Evolutionary conservation across 1,140 invertebrate species (phyloP), one percentile per base, ranked within the genome.

Genomic region (Cotesia glomerata): DNA sequence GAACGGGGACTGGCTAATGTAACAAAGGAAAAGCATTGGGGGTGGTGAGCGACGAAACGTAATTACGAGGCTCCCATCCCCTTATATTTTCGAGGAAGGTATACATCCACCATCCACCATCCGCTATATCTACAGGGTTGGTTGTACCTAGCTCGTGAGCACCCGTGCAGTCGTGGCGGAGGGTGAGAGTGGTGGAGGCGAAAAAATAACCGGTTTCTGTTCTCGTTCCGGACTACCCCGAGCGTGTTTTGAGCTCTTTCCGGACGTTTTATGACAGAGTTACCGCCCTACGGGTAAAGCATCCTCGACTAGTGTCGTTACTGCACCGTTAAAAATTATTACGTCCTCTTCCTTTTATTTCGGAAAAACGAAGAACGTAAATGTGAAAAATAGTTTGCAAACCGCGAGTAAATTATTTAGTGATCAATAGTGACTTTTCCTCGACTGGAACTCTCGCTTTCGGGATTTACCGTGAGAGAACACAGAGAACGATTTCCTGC

Each of bases 31-130:
- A 77, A 75, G 61, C 74, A 73, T 64, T 35, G 69, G 58, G 64
- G 76, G 73, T 73, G 79, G 74, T 71, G 79, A 78, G 74, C 73
- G 79, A 78, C 75, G 73, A 81, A 82, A 80, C 77, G 79, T 80
- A 81, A 82, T 82, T 82, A 81, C 76, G 72, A 49, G 71, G 26
- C 26, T 52, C 58, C 62, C n/a, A 26, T 26, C 26, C 26, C 26
- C 26, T 26, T 26, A 26, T 26, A 26, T 26, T 26, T 26, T 26
- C 26, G 26, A 26, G 26, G 26, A 26, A 26, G 26, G 26, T 26
- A 26, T 26, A 26, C 52, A 54, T 14, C 62, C 62, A 9, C 34
- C 65, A 49, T 34, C 62, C 62, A 9, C 34, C 65, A 49, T 34
- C 36, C n/a, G 56, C 62, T 52, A 34, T 56, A 32, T 16, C 35